phyloP scores from a whole-genome alignment of 2,797 vertebrate species.

The Adelosebastes latens region DNA sequence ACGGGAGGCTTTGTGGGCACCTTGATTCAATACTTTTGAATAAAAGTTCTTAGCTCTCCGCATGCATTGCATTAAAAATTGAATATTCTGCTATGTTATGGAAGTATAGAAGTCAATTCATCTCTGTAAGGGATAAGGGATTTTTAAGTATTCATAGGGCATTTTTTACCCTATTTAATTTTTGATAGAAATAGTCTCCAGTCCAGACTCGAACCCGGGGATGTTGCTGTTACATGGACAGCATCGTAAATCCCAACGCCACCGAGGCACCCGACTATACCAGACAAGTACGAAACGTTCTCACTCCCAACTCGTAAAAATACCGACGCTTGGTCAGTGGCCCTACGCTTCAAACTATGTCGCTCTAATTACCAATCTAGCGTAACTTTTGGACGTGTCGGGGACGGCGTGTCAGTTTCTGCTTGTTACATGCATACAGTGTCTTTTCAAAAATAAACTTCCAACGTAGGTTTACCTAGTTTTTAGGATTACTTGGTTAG shows the following conservation, averaged over 20 bases:
- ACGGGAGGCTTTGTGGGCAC: background rate
- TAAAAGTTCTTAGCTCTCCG: background rate
- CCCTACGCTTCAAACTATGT: background rate
- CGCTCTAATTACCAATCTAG: background rate
- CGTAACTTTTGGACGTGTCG: background rate
- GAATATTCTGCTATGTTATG: background rate
- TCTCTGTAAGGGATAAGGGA: background rate
- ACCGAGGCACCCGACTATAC: background rate
- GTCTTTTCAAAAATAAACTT: background rate
- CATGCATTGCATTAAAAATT: background rate
- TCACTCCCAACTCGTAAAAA: background rate
- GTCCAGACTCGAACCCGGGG: background rate
- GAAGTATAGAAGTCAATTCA: background rate
- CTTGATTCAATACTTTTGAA: background rate
- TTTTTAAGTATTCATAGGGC: background rate
- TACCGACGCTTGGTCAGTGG: background rate
- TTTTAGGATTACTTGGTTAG: background rate
- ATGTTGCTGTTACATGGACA: background rate
- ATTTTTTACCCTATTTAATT: background rate
- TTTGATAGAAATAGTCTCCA: background rate
- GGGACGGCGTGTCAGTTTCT: background rate
- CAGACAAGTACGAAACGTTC: background rate
- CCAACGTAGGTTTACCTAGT: background rate
- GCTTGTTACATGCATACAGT: background rate
- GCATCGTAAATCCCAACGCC: background rate